Evolutionary conservation across 2,113 vertebrate species (phyloP).

Genomic region (Saguinus imperator): DNA sequence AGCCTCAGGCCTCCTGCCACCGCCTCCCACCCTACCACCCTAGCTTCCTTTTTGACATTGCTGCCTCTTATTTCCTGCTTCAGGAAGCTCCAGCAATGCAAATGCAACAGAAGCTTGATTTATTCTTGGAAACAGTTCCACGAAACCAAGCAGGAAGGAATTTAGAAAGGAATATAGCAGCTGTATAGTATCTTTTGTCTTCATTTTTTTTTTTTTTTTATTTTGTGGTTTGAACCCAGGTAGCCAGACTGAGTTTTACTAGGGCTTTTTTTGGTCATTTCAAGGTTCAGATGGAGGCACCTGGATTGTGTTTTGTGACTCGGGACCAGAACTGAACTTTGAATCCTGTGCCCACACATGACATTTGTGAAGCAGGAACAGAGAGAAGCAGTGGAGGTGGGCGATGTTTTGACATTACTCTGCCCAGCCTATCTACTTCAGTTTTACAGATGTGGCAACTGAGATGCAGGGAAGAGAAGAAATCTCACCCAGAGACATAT

Average conservation of each 20-base stretch:
- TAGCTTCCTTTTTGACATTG: neutral
- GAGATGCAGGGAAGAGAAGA: neutral
- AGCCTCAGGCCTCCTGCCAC: neutral
- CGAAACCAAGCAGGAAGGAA: neutral
- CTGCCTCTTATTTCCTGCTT: neutral
- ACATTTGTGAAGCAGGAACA: neutral
- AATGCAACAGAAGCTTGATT: neutral
- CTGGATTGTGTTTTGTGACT: neutral
- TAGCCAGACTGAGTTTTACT: neutral
- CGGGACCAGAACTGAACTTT: neutral
- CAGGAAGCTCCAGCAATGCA: neutral
- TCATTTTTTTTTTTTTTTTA: neutral
- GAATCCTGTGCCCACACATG: neutral
- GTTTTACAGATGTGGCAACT: neutral
- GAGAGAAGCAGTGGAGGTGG: neutral
- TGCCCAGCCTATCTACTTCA: neutral
- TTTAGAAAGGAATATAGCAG: neutral
- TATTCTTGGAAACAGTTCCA: neutral
- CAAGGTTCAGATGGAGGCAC: neutral
- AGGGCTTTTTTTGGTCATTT: neutral
- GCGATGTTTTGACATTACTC: neutral
- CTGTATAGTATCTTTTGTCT: neutral
- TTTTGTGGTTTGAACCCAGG: neutral
- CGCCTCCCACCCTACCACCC: no score
- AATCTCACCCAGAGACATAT: neutral